Conservation (phyloP, 2,113 vertebrate genomes). For the Hepsetus odoe region DNA sequence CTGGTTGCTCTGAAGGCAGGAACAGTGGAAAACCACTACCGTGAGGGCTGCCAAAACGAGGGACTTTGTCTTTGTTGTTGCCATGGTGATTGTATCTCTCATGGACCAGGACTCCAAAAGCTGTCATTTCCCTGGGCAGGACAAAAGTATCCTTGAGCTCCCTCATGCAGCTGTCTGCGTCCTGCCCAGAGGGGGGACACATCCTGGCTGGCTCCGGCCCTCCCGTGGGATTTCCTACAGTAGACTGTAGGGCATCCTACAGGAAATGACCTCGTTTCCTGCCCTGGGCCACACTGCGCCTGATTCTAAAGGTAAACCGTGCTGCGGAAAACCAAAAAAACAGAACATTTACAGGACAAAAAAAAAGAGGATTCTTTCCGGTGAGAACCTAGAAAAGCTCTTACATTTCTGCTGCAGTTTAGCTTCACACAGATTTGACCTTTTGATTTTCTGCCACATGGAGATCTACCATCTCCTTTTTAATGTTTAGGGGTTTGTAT, state of each 20-base stretch:
- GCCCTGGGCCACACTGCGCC: background rate
- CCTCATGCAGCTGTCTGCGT: slow-evolving; percentile 15
- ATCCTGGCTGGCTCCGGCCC: slow-evolving; percentile 53
- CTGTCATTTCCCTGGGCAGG: background rate
- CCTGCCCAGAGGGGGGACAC: slow-evolving; percentile 49
- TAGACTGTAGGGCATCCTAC: slow-evolving; percentile 49
- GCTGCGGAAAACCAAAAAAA: slow-evolving; percentile 8
- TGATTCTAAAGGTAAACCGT: slow-evolving; percentile 27
- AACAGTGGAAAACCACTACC: slow-evolving; percentile 2
- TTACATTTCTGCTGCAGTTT: background rate
- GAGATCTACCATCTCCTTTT: background rate
- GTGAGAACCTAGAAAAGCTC: background rate
- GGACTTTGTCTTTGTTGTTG: slow-evolving; percentile 9
- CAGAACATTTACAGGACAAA: background rate
- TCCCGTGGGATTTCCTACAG: slow-evolving; percentile 50
- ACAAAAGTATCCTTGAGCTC: slow-evolving; percentile 34
- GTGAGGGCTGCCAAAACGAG: slow-evolving; percentile 27
- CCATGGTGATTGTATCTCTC: slow-evolving; percentile 36
- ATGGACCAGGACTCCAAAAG: slow-evolving; percentile 5
- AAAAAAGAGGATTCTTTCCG: background rate
- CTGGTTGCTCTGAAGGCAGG: background rate
- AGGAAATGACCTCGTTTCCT: slow-evolving; percentile 60
- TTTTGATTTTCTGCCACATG: background rate
- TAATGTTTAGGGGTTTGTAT: too few species aligned
- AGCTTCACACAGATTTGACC: background rate